A percentile compares a stretch with the other conserved stretches of the same genome.
phyloP scores from a whole-genome alignment of 2,113 vertebrate genomes.

The Monopterus albus region DNA sequence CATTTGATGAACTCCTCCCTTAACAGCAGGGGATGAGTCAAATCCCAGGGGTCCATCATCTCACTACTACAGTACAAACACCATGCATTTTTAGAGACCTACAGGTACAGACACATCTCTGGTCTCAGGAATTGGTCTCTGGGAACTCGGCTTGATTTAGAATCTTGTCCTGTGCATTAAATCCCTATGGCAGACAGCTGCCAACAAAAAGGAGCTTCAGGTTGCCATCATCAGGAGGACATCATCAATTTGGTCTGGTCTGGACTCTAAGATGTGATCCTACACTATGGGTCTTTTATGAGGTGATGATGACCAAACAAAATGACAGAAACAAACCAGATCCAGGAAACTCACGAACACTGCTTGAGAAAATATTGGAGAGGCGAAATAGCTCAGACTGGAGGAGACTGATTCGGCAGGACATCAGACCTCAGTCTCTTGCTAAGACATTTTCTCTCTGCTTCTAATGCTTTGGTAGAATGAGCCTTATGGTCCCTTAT shows the following conservation, averaged over 20 bases:
- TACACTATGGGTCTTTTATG: neutral
- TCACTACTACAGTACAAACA: slow-evolving; percentile 22
- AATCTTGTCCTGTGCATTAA: neutral
- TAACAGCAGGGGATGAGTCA: slow-evolving; percentile 1
- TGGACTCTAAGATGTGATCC: neutral
- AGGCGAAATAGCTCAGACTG: neutral
- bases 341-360: neutral
- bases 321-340: neutral
- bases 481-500: slow-evolving; percentile 30
- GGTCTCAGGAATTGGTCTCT: neutral
- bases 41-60: neutral
- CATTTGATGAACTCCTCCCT: slow-evolving; percentile 18
- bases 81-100: slow-evolving; percentile 5
- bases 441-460: slow-evolving; percentile 5
- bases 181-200: neutral
- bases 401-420: neutral
- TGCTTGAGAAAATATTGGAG: neutral
- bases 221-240: neutral
- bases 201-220: neutral
- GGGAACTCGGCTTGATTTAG: slow-evolving; percentile 1
- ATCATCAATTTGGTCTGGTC: neutral
- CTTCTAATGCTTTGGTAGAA: slow-evolving; percentile 23
- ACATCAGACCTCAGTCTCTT: neutral
- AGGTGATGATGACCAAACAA: neutral
- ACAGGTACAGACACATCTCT: neutral